A percentile compares a stretch with the other conserved stretches of the same genome.
These are phyloP conservation scores for Leptobrachium leishanense DNA, from an alignment of 2,113 vertebrate genomes.

Conservation along the genomic window DNA sequence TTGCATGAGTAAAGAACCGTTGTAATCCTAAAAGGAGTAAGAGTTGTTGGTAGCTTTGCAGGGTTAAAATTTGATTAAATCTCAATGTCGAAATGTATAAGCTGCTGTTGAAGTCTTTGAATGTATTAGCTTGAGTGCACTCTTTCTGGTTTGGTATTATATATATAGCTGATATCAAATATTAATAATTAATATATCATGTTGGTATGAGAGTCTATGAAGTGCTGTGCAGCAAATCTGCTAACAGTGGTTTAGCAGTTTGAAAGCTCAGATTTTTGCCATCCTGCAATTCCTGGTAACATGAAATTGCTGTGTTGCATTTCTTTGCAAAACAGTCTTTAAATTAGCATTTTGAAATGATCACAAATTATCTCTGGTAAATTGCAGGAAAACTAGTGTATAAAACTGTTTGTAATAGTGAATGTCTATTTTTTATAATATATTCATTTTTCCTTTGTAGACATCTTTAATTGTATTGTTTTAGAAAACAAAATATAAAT, in stretches of 20 bases:
- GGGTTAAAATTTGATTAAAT: too few species aligned
- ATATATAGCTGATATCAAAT: background rate
- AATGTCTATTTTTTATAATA: background rate
- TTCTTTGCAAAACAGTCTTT: background rate
- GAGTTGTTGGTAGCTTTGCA: too few species aligned
- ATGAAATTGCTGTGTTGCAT: background rate
- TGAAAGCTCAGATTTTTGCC: background rate
- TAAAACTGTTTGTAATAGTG: background rate
- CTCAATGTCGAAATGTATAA: too few species aligned
- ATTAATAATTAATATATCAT: background rate
- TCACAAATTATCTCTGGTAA: background rate
- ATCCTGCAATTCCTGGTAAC: background rate
- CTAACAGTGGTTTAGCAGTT: background rate
- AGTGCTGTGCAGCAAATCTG: background rate
- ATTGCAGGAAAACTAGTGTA: background rate
- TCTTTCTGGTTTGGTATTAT: too few species aligned
- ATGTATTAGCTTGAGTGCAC: too few species aligned
- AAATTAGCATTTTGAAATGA: background rate
- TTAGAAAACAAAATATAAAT: background rate
- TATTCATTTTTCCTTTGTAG: background rate
- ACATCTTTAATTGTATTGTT: background rate
- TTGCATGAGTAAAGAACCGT: too few species aligned
- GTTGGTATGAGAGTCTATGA: background rate
- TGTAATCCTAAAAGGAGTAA: too few species aligned
- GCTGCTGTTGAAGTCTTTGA: too few species aligned